Evolutionary conservation across 2,888 invertebrate species (phyloP).

Genomic region (Microctonus brassicae): DNA sequence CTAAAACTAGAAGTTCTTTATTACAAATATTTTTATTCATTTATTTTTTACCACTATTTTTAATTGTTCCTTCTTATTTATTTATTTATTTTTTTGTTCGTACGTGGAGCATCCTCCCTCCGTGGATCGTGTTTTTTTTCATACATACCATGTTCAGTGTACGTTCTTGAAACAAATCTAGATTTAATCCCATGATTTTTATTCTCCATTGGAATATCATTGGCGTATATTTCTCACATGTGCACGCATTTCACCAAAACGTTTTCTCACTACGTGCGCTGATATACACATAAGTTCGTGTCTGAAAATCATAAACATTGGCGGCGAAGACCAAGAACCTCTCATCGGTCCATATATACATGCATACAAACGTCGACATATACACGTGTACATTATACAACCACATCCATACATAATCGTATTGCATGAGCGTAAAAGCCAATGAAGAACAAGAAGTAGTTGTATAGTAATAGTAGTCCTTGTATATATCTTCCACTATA

Average conservation of each 20-base stretch:
- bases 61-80: not conserved
- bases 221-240: not conserved
- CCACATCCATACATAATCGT: no score
- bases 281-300: not conserved
- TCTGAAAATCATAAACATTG: constrained; percentile 10
- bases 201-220: no score
- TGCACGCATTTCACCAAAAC: not conserved
- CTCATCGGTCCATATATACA: not conserved
- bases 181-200: no score
- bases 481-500: not conserved
- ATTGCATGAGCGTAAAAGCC: not conserved
- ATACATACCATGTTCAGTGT: no score
- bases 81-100: not conserved
- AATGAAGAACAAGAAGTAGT: not conserved
- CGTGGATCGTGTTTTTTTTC: no score
- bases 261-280: not conserved
- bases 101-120: not conserved
- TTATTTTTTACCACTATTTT: not conserved
- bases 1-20: constrained; percentile 47
- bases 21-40: not conserved
- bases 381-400: no score
- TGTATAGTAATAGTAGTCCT: not conserved
- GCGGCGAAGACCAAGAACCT: not conserved
- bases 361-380: no score
- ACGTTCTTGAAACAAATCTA: no score